Conservation (phyloP, 2,113 vertebrate species). For the Petrocephalus zakoni region DNA sequence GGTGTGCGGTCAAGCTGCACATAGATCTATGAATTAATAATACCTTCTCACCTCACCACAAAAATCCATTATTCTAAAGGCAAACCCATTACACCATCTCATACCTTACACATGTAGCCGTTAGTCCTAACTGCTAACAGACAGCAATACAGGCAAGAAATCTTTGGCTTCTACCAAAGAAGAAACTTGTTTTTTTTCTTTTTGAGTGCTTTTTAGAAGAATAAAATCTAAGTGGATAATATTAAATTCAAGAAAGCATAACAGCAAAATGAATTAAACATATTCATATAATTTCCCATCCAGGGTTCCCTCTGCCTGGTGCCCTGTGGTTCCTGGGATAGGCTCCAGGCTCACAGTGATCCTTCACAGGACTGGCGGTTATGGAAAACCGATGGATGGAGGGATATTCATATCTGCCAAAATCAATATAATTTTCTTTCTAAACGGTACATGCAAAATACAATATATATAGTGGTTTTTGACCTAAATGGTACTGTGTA, state of each 20-base stretch:
- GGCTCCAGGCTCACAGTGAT: background rate
- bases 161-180: background rate
- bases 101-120: background rate
- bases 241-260: background rate
- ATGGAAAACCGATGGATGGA: background rate
- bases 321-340: background rate
- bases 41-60: background rate
- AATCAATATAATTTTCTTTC: background rate
- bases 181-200: background rate
- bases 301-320: background rate
- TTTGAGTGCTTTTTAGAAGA: background rate
- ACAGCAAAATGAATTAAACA: background rate
- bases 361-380: background rate
- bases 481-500: background rate
- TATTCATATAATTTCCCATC: background rate
- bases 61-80: conserved; percentile 9
- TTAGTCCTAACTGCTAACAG: background rate
- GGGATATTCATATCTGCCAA: background rate
- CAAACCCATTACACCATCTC: background rate
- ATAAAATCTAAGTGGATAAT: background rate
- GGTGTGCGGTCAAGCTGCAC: conserved; percentile 1
- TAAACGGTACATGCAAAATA: background rate
- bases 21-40: conserved; percentile 8
- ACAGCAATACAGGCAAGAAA: background rate
- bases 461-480: background rate